Base-by-base conservation (phyloP, 2,888 invertebrate species). In the Ptychoptera contaminata region DNA sequence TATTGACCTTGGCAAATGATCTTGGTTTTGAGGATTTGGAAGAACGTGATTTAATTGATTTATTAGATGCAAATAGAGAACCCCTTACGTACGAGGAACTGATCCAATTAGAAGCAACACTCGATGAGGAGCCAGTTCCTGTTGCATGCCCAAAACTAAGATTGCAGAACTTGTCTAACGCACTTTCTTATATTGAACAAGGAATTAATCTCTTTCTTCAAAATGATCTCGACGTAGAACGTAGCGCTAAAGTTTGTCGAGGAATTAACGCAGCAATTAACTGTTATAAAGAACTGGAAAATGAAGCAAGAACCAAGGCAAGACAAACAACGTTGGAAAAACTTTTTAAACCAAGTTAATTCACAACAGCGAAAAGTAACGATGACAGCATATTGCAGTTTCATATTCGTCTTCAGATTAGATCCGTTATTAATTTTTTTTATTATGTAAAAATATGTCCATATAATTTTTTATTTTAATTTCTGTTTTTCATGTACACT, bases 31-130 rank as follows among this genome's bases (percentile, higher is more conserved):
- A 42, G 16, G 35, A 16, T 34, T 15, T 42, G 34, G 8, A 49
- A 48, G 50, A 52, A 52, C 42, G 47, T 49, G 51, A 50, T 50
- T 46, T 52, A 45, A 12, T 52, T 46, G 47, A 51, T 49, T 39
- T 51, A 43, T 47, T 51, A 40, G 50, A 53, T 38, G 51, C 48
- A 47, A 50, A 51, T 14, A 12, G 15, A 37, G 30, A 30, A 30
- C 30, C 30, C 30, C 30, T 53, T 53, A 51, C 51, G 48, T 38
- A 49, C 37, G 50, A 54, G 47, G 51, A 53, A 50, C 49, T 53
- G 7, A 50, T 52, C 23, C 49, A 53, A 45, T 37, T 14, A 37
- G 37, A 37, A 9, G 14, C 12, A 16, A 40, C 46, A 50, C 41
- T 50, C 47, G 47, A 53, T 45, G 48, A 51, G 40, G 47, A 51